These are phyloP conservation scores for Lepidurus packardi DNA, from an alignment of 1,140 invertebrate genomes.

Conservation along the genomic window DNA sequence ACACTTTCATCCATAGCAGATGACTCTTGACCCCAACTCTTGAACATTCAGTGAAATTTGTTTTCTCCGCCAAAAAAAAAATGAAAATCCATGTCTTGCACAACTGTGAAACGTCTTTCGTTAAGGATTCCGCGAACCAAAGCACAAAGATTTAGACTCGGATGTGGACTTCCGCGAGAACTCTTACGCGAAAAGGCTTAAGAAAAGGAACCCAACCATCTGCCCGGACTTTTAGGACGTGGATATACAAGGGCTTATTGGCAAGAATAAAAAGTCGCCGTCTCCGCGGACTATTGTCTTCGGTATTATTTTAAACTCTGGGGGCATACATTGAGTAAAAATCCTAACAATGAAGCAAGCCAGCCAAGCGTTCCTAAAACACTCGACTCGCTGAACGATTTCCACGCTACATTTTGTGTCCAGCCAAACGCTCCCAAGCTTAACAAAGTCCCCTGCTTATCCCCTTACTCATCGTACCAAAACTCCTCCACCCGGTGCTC, in stretches of 20 bases:
- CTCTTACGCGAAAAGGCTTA: not conserved
- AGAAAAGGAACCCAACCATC: not conserved
- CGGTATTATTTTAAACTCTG: not conserved
- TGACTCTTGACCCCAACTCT: too few relatives aligned
- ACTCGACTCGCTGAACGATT: not conserved
- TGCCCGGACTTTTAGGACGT: not conserved
- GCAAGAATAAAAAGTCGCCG: not conserved
- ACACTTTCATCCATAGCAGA: too few relatives aligned
- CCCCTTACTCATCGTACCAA: too few relatives aligned
- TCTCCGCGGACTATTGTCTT: not conserved
- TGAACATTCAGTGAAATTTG: not conserved
- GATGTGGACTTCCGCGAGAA: not conserved
- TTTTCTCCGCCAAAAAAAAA: not conserved
- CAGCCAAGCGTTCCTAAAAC: not conserved
- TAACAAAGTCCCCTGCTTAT: not conserved
- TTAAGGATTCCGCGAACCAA: not conserved
- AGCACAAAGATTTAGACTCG: not conserved
- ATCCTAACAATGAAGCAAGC: not conserved
- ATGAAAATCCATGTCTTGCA: not conserved
- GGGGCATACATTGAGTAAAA: not conserved
- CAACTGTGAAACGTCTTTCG: not conserved
- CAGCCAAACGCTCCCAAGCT: not conserved
- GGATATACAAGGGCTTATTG: conserved; percentile 15
- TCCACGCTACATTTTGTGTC: conserved; percentile 2
- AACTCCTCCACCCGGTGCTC: too few relatives aligned